Percentiles rank a stretch among this genome's conserved stretches.
phyloP scores from a whole-genome alignment of 2,888 invertebrate genomes.

The Byasa hedistus region DNA sequence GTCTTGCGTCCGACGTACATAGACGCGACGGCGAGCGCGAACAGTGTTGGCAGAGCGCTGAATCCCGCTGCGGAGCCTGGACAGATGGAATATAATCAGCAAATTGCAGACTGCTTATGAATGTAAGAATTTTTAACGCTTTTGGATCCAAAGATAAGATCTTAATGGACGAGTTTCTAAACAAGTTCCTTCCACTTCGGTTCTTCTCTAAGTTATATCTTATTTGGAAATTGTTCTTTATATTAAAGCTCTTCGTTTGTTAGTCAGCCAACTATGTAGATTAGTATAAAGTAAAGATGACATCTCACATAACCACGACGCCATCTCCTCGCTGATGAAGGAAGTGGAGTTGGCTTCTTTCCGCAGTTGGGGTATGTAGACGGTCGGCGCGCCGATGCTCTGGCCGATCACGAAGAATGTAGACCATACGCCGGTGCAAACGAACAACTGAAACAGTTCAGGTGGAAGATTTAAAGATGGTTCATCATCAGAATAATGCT shows the following conservation, averaged over 20 bases:
- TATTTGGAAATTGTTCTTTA: no score
- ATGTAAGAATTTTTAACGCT: no score
- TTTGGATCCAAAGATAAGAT: no score
- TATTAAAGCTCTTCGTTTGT: no score
- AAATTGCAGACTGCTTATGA: no score
- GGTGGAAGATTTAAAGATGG: no score
- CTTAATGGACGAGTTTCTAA: no score
- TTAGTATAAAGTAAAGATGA: neutral
- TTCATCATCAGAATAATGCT: no score
- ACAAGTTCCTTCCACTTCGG: no score
- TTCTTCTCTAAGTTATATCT: no score
- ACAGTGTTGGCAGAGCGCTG: slow-evolving; percentile 40
- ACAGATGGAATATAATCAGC: no score
- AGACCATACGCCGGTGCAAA: slow-evolving; percentile 19
- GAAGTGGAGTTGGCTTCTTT: slow-evolving; percentile 30
- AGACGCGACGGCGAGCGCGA: slow-evolving; percentile 36
- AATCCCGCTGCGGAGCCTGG: slow-evolving; percentile 37
- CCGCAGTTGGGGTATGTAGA: slow-evolving; percentile 27
- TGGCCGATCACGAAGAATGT: slow-evolving; percentile 15
- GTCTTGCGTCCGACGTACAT: slow-evolving; percentile 40
- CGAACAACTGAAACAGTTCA: slow-evolving; percentile 19
- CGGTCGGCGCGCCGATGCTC: slow-evolving; percentile 26
- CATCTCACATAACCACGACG: slow-evolving; percentile 55
- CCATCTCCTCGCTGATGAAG: slow-evolving; percentile 46
- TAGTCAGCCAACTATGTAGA: neutral